Conservation (phyloP, 2,113 vertebrate genomes). For the Oreotrochilus melanogaster region DNA sequence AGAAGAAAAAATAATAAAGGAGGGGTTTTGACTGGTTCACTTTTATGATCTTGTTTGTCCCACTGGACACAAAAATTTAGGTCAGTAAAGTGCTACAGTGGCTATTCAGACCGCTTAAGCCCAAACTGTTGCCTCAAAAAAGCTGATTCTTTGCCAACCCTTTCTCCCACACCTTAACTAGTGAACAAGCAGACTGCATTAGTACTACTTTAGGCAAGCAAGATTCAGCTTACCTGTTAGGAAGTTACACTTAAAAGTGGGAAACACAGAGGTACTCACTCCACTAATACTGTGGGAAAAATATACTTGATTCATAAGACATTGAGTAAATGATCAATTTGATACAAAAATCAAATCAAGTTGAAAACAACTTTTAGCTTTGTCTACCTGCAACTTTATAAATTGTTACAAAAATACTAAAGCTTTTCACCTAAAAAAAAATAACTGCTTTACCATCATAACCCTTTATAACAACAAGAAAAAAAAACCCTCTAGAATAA, state of each 20-base stretch:
- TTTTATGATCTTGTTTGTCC: not conserved
- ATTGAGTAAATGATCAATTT: not conserved
- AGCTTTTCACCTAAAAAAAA: not conserved
- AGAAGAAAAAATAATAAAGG: not conserved
- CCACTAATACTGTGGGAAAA: not conserved
- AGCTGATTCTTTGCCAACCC: not conserved
- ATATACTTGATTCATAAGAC: not conserved
- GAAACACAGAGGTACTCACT: not conserved
- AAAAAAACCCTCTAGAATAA: not conserved
- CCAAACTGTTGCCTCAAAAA: not conserved
- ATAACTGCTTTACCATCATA: not conserved
- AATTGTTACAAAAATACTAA: not conserved
- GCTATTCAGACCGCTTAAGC: not conserved
- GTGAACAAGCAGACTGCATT: not conserved
- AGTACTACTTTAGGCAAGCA: not conserved
- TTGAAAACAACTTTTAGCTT: not conserved
- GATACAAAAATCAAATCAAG: not conserved
- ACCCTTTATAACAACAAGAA: not conserved
- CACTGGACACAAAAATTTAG: not conserved
- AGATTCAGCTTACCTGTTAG: not conserved
- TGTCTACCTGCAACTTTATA: not conserved
- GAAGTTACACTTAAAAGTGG: not conserved
- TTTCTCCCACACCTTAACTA: not conserved
- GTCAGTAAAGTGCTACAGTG: not conserved
- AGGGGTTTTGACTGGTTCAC: not conserved